A percentile compares a stretch with the other conserved stretches of the same genome.
These are phyloP conservation scores for Dexiosoma caninum DNA, from an alignment of 2,888 invertebrate species.

Conservation along the genomic window DNA sequence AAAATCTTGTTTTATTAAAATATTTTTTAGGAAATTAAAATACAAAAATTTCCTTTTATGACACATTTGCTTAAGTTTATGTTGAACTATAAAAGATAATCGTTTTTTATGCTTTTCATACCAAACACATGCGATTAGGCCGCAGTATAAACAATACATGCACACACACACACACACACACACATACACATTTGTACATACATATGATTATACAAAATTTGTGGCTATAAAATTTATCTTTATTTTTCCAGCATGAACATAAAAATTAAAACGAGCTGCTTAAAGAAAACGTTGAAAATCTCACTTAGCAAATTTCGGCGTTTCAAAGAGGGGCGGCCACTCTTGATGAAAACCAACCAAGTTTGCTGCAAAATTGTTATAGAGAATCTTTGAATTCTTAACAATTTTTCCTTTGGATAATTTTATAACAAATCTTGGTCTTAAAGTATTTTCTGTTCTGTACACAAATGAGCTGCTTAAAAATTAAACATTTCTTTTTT, in stretches of 20 bases:
- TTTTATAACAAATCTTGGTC: constrained; percentile 16
- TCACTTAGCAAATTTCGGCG: constrained; percentile 20
- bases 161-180: not conserved
- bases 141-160: not conserved
- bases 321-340: constrained; percentile 17
- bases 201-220: not conserved
- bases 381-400: not conserved
- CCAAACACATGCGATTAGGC: not conserved
- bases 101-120: not conserved
- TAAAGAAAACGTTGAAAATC: constrained; percentile 1
- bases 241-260: constrained; percentile 29
- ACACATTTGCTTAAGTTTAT: not conserved
- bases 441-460: constrained; percentile 21
- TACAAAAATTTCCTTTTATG: not conserved
- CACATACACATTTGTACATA: not conserved
- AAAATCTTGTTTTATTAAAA: no score
- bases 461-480: constrained; percentile 44
- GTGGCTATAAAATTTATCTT: constrained; percentile 29
- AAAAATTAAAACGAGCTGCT: constrained; percentile 44
- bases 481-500: constrained; percentile 40
- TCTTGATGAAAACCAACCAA: not conserved
- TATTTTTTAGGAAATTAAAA: not conserved
- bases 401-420: not conserved
- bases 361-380: not conserved
- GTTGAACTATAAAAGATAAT: not conserved